Percentiles rank a stretch among this genome's conserved stretches.
Conservation (phyloP, 2,113 vertebrate species). For the Crotalus tigris region DNA sequence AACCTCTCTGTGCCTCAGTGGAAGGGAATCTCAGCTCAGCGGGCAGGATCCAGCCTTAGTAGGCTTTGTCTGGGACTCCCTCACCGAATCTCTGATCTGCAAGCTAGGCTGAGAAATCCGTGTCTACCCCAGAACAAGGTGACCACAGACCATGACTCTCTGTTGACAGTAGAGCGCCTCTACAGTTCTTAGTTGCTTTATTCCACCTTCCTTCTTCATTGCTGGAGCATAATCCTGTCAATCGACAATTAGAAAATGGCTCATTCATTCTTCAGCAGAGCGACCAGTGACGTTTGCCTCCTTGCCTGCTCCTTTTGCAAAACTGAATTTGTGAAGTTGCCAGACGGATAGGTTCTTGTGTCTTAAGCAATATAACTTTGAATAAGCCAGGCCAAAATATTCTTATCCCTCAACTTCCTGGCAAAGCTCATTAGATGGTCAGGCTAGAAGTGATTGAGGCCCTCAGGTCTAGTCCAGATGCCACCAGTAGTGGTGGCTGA, state of each 20-base stretch:
- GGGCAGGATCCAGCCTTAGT: background rate
- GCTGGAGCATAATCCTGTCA: background rate
- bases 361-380: background rate
- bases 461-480: too few species aligned
- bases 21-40: background rate
- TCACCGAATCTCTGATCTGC: background rate
- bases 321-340: background rate
- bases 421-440: too few species aligned
- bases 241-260: background rate
- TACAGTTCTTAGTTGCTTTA: background rate
- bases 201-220: rapidly evolving
- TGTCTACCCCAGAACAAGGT: background rate
- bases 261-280: background rate
- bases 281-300: background rate
- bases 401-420: too few species aligned
- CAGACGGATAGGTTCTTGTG: background rate
- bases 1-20: too few species aligned
- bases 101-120: too few species aligned
- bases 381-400: background rate
- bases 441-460: too few species aligned
- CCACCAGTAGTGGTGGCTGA: too few species aligned
- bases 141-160: background rate
- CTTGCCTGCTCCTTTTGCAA: background rate
- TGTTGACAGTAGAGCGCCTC: background rate
- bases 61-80: background rate